Evolutionary conservation across 2,797 vertebrate genomes (phyloP).

Genomic region (Garrulus glandarius): DNA sequence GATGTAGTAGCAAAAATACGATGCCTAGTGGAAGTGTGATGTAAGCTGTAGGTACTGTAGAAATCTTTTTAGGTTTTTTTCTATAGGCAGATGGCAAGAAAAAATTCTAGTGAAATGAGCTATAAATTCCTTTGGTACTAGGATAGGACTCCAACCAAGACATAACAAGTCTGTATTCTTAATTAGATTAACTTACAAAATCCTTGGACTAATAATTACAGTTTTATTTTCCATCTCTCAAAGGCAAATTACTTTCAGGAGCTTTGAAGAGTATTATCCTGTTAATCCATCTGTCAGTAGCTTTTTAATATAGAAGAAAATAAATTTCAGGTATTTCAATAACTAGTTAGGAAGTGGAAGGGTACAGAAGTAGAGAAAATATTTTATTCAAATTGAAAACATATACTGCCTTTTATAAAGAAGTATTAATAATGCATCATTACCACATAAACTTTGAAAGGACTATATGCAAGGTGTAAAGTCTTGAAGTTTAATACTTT

Average conservation of each 20-base stretch:
- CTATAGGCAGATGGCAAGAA: background rate
- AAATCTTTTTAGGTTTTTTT: background rate
- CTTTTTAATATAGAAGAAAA: background rate
- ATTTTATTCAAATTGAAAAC: background rate
- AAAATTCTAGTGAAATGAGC: background rate
- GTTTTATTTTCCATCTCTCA: background rate
- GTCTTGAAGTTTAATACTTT: background rate
- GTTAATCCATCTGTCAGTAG: background rate
- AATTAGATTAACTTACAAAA: constrained; percentile 20
- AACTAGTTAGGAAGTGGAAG: background rate
- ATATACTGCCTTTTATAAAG: background rate
- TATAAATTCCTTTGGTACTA: constrained; percentile 19
- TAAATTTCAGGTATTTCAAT: background rate
- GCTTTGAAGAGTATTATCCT: background rate
- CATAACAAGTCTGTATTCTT: background rate
- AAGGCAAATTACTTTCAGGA: background rate
- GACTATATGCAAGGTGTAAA: background rate
- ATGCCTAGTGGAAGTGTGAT: background rate
- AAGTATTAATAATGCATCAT: background rate
- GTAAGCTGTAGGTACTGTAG: background rate
- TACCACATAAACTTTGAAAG: background rate
- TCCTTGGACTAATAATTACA: constrained; percentile 2
- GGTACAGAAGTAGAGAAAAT: background rate
- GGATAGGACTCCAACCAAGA: constrained; percentile 1
- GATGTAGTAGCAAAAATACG: background rate